Evolutionary conservation across 2,888 invertebrate genomes (phyloP).

Genomic region (Poecilobothrus nobilitatus): DNA sequence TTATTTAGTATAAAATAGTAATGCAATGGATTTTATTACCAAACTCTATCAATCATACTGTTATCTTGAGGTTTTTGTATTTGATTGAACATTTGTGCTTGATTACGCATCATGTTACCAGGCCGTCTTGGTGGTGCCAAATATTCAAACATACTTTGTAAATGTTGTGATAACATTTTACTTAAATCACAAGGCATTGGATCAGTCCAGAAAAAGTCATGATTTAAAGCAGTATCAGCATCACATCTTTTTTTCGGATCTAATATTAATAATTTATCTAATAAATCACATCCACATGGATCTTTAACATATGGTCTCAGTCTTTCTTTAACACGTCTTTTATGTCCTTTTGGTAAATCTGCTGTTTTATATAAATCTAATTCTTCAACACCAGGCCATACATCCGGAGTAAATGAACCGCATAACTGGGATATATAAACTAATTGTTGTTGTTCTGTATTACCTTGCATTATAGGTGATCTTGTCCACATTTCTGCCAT

Average conservation of each 20-base stretch:
- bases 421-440: slow-evolving; percentile 91
- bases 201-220: slow-evolving; percentile 98
- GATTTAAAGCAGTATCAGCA: slow-evolving; percentile 88
- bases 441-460: slow-evolving; percentile 92
- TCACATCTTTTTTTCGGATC: slow-evolving; percentile 85
- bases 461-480: slow-evolving; percentile 91
- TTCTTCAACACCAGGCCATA: slow-evolving; percentile 89
- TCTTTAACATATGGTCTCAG: slow-evolving; percentile 86
- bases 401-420: slow-evolving; percentile 84
- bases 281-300: slow-evolving; percentile 81
- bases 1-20: background rate
- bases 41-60: slow-evolving; percentile 78
- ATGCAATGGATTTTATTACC: slow-evolving; percentile 44
- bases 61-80: slow-evolving; percentile 61
- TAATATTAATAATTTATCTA: slow-evolving; percentile 83
- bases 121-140: slow-evolving; percentile 67
- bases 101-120: slow-evolving; percentile 59
- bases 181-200: slow-evolving; percentile 89
- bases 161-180: slow-evolving; percentile 86
- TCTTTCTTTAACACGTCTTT: slow-evolving; percentile 74
- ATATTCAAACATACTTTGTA: slow-evolving; percentile 92
- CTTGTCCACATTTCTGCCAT: slow-evolving; percentile 99
- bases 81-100: slow-evolving; percentile 50
- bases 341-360: slow-evolving; percentile 79
- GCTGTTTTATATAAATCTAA: slow-evolving; percentile 81